Conservation (phyloP, 2,888 invertebrate species). For the Clanis bilineata region DNA sequence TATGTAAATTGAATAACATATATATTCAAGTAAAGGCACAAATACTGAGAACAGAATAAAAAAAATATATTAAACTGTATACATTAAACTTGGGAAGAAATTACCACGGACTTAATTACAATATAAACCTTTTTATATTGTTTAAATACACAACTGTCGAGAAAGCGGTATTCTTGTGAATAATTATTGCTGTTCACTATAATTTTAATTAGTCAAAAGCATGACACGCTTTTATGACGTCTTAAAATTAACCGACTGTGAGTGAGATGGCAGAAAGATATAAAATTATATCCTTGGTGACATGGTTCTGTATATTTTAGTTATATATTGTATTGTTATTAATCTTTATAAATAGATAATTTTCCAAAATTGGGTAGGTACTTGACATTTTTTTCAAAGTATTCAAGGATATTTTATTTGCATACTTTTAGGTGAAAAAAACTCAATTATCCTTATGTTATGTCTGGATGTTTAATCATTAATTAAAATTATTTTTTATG, state of each 20-base stretch:
- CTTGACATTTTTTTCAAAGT: no score
- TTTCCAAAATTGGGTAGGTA: no score
- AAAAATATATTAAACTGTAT: neutral
- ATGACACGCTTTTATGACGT: conserved; percentile 9
- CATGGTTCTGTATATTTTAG: neutral
- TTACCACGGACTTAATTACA: conserved; percentile 3
- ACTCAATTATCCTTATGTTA: no score
- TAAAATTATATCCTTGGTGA: neutral
- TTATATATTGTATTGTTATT: neutral
- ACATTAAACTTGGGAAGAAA: conserved; percentile 2
- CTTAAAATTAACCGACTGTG: conserved; percentile 16
- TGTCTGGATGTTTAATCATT: no score
- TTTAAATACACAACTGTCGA: neutral
- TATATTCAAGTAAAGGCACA: neutral
- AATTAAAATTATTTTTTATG: no score
- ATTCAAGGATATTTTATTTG: no score
- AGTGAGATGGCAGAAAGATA: neutral
- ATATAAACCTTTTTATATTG: conserved; percentile 11
- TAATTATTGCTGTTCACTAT: conserved; percentile 13
- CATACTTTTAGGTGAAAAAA: no score
- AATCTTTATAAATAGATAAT: neutral
- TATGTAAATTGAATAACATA: no score
- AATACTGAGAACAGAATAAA: neutral
- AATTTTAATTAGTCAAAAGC: conserved; percentile 5
- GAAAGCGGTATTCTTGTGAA: conserved; percentile 13